Conservation (phyloP, 2,888 invertebrate genomes). For the Ophion slaviceki region DNA sequence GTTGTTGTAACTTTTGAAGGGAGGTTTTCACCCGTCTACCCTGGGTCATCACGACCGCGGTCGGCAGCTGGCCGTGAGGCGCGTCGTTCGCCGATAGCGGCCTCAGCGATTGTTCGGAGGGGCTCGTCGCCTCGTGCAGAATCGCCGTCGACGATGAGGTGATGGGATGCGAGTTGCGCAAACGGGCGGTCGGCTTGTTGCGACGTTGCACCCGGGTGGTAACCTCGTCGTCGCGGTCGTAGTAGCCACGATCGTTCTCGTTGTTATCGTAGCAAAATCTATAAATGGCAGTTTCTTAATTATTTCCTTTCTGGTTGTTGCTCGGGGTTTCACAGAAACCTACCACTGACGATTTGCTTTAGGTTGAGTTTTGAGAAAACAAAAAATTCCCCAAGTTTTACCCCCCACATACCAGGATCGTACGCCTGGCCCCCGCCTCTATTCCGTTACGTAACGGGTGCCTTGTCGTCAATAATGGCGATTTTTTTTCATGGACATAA, state of each 20-base stretch:
- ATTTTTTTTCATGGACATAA: no score
- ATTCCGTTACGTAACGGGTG: no score
- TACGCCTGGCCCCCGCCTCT: no score
- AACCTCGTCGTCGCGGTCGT: conserved; percentile 84
- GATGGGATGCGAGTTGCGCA: conserved; percentile 85
- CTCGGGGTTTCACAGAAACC: neutral
- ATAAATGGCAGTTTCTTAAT: neutral
- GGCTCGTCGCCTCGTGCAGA: no score
- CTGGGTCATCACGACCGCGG: conserved; percentile 90
- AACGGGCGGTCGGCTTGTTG: conserved; percentile 84
- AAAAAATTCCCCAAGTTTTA: no score
- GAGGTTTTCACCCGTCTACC: conserved; percentile 92
- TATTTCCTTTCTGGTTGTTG: neutral
- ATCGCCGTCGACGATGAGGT: conserved; percentile 66
- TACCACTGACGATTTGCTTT: neutral
- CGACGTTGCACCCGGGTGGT: conserved; percentile 85
- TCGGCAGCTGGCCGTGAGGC: conserved; percentile 80
- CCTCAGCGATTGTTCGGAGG: conserved; percentile 43
- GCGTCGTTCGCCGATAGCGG: conserved; percentile 85
- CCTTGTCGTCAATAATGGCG: no score
- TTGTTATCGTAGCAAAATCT: conserved; percentile 29
- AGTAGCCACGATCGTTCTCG: conserved; percentile 82
- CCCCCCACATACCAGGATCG: no score
- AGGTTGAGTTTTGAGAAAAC: neutral
- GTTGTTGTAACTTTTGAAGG: conserved; percentile 91